Conservation (phyloP, 2,113 vertebrate genomes). For the Malurus melanocephalus region DNA sequence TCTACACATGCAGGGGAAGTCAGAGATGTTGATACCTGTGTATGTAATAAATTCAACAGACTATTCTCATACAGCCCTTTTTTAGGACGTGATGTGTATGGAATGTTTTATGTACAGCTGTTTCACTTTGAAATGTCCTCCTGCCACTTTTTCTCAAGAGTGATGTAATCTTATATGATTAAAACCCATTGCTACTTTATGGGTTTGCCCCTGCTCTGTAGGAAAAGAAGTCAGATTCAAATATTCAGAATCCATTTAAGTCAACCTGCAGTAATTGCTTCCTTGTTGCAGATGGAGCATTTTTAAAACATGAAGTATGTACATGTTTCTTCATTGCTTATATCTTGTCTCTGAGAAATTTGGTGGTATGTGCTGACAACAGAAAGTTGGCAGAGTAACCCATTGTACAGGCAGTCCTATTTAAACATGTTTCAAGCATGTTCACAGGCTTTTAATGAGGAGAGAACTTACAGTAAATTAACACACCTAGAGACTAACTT, state of each 20-base stretch:
- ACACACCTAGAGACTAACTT: neutral
- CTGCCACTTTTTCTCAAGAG: neutral
- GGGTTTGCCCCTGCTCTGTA: neutral
- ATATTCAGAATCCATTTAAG: neutral
- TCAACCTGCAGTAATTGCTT: neutral
- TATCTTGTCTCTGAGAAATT: slow-evolving; percentile 7
- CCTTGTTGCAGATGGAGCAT: neutral
- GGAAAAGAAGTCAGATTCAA: neutral
- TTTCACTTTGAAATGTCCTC: neutral
- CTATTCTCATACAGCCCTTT: neutral
- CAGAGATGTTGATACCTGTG: neutral
- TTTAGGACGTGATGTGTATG: neutral
- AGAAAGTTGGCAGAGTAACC: neutral
- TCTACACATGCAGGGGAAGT: neutral
- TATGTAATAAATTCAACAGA: neutral
- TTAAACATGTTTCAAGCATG: neutral
- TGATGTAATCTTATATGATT: neutral
- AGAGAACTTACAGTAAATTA: neutral
- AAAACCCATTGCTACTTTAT: neutral
- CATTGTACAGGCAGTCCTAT: neutral
- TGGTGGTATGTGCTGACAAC: neutral
- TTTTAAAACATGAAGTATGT: neutral
- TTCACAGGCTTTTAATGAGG: neutral
- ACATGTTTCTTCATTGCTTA: neutral
- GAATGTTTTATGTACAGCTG: neutral